Percentiles rank a stretch among this genome's conserved stretches.
Evolutionary conservation across 2,113 vertebrate genomes (phyloP).

Genomic region (Myotis lucifugus): DNA sequence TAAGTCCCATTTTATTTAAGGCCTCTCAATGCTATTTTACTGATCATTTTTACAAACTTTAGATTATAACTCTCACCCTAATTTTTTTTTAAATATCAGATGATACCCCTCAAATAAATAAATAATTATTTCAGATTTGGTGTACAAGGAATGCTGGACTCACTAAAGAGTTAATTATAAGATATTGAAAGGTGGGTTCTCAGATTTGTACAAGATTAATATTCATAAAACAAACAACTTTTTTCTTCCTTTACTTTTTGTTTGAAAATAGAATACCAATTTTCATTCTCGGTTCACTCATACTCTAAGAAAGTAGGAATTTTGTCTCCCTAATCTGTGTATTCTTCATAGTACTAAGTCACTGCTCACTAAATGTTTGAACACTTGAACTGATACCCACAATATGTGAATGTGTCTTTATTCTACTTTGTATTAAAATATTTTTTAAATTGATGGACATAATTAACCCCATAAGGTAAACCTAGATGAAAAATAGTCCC

Average conservation of each 20-base stretch:
- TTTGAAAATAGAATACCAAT: neutral
- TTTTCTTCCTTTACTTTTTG: neutral
- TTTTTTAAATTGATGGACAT: neutral
- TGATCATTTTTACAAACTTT: neutral
- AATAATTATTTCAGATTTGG: slow-evolving; percentile 6
- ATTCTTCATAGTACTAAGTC: neutral
- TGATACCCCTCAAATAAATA: neutral
- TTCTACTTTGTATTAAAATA: neutral
- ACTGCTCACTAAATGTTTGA: neutral
- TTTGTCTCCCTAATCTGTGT: neutral
- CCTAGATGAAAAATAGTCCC: neutral
- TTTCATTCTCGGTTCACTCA: neutral
- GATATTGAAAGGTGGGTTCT: neutral
- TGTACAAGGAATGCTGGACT: neutral
- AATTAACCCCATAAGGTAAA: neutral
- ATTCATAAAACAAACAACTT: neutral
- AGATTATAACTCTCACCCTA: neutral
- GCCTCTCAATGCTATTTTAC: neutral
- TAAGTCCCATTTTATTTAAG: neutral
- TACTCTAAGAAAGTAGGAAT: neutral
- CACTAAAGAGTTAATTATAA: neutral
- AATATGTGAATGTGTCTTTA: neutral
- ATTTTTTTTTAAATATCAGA: neutral
- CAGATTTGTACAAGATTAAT: neutral
- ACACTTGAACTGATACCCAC: neutral